Base-by-base conservation (phyloP, 2,797 vertebrate genomes). In the Phrynocephalus forsythii region DNA sequence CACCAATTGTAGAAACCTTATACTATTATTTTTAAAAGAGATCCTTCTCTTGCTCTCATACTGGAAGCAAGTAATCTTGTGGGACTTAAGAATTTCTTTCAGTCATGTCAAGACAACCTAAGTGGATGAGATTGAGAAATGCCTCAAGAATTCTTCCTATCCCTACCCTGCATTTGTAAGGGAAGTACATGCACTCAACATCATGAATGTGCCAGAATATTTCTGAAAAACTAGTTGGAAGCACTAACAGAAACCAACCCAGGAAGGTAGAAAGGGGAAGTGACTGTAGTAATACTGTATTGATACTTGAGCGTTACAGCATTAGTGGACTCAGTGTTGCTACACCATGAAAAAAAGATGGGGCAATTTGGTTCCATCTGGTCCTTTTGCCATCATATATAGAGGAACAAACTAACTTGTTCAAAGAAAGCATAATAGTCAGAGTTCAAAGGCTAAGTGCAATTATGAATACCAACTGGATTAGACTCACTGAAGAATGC, bases 321-420 rank as follows among this genome's bases (percentile, higher is more conserved):
- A 63, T 15, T 5, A 63, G 13, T 6, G n/a, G n/a, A 71, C 69
- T 71, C 22, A 56, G 66, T 66, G 33, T 5, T 2, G 8, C 33
- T 77, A 3, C 92, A 92, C 90, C 91, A 91, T 90, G 86, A 80
- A 76, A 92, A 0, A 80, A 87, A 83, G 73, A 85, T 56, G 77
- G 87, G 86, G 72, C 87, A 93, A 80, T 82, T 76, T 48, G 84
- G 84, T 63, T 15, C 13, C 60, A 22, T 63, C 60, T 63, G 60
- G 60, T 18, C 3, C 18, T 26, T 67, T 84, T 92, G 85, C 79
- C 90, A 92, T 87, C 0, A 0, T 87, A 84, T 80, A n/a, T 83
- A 20, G 77, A 85, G 88, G 82, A 92, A 87, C 0, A 0, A 67
- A 81, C 67, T 63, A 79, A 83, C 50, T 71, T 86, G 56, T 38